Evolutionary conservation across 2,888 invertebrate species (phyloP).

Genomic region (Periphyllus acericola): DNA sequence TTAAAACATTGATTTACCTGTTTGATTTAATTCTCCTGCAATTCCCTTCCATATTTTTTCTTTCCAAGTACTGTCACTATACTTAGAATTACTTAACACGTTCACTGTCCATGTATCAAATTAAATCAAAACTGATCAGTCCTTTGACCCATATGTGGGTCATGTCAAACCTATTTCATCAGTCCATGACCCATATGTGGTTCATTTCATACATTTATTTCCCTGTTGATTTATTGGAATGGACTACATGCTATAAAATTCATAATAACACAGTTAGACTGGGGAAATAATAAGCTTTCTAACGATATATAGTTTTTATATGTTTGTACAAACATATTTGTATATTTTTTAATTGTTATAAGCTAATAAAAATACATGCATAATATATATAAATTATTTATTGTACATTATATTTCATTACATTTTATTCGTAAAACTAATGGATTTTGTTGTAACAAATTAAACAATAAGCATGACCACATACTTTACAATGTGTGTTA

Average conservation of each 20-base stretch:
- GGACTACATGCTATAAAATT: conserved; percentile 17
- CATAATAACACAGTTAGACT: conserved; percentile 11
- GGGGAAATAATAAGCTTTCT: conserved; percentile 13
- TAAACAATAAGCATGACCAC: conserved; percentile 1
- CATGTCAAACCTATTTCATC: too few species aligned
- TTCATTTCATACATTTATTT: too few species aligned
- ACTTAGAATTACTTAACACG: too few species aligned
- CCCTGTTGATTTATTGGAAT: neutral
- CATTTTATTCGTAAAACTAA: conserved; percentile 34
- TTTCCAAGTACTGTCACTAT: too few species aligned
- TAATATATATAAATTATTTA: neutral
- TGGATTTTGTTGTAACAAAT: conserved; percentile 10
- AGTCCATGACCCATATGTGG: too few species aligned
- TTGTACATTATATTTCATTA: conserved; percentile 5
- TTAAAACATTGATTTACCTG: conserved; percentile 27
- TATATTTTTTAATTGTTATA: neutral
- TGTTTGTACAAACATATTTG: neutral
- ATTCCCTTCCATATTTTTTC: too few species aligned
- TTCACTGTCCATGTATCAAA: too few species aligned
- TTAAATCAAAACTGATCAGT: too few species aligned
- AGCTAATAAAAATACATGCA: neutral
- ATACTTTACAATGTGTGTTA: conserved; percentile 26
- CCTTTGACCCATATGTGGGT: too few species aligned
- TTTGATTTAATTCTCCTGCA: too few species aligned
- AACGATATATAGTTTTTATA: conserved; percentile 22